These are phyloP conservation scores for Nesospiza acunhae DNA, from an alignment of 2,113 vertebrate species.

Conservation along the genomic window DNA sequence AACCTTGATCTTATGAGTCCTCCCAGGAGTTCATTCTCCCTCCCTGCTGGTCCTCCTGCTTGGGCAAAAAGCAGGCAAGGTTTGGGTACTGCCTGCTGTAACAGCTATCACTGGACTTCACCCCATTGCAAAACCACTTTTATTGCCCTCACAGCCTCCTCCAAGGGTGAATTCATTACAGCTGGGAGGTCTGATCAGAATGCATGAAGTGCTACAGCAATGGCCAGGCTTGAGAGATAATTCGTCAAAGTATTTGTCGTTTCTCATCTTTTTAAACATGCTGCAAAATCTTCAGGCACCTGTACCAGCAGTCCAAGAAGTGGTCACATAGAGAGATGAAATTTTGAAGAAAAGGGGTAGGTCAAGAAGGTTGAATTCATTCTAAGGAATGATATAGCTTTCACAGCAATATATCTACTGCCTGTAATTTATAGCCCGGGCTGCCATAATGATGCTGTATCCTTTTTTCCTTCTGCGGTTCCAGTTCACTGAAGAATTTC, in stretches of 20 bases:
- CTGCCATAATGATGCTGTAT: background rate
- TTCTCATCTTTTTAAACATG: conserved; percentile 42
- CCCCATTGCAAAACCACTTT: background rate
- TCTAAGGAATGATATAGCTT: conserved; percentile 35
- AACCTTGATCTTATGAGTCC: background rate
- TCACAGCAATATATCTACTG: conserved; percentile 29
- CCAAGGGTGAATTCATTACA: conserved; percentile 9
- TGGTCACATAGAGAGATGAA: conserved; percentile 14
- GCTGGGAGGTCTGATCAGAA: background rate
- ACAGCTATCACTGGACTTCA: background rate
- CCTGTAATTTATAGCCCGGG: conserved; percentile 2
- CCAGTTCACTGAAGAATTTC: conserved; percentile 46
- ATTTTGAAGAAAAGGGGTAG: conserved; percentile 34
- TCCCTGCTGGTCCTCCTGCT: background rate
- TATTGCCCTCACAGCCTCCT: background rate
- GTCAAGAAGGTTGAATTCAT: conserved; percentile 46
- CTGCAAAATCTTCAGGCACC: conserved; percentile 1
- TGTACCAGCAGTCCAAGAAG: background rate
- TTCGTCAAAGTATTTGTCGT: conserved; percentile 20
- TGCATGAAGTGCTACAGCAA: background rate
- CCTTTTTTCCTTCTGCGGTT: background rate
- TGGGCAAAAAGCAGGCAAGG: background rate
- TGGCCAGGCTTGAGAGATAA: background rate
- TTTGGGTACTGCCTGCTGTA: background rate
- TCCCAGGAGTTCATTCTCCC: background rate